Conservation (phyloP, 2,888 invertebrate species). For the Priocnemis perturbator region DNA sequence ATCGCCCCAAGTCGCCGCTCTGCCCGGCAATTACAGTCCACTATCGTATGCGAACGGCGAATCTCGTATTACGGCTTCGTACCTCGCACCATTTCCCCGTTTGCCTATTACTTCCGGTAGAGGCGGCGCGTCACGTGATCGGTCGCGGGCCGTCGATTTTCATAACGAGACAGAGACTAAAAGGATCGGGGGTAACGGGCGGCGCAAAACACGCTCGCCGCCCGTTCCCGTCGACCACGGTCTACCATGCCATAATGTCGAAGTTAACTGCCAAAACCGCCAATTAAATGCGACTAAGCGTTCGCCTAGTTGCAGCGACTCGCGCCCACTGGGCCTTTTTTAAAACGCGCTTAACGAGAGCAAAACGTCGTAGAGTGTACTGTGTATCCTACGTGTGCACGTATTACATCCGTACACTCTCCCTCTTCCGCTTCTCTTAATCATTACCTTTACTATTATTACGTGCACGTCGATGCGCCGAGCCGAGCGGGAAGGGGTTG, state of each 20-base stretch:
- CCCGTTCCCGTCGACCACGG: not conserved
- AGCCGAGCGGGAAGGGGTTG: no score
- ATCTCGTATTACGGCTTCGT: not conserved
- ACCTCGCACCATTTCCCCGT: no score
- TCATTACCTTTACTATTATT: no score
- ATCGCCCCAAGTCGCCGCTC: not conserved
- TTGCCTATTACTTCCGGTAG: no score
- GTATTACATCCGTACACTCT: not conserved
- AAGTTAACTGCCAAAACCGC: constrained; percentile 63
- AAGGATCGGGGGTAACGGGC: no score
- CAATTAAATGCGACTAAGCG: constrained; percentile 39
- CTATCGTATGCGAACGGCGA: not conserved
- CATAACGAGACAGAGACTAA: no score
- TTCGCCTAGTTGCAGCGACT: constrained; percentile 18
- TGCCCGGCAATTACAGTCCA: not conserved
- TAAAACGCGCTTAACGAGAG: not conserved
- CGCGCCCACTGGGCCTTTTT: constrained; percentile 3
- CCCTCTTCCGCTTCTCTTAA: no score
- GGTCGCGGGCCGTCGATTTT: no score
- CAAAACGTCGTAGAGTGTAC: not conserved
- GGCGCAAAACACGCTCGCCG: no score
- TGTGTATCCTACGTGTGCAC: not conserved
- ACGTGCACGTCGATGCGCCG: no score
- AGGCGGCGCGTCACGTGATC: no score
- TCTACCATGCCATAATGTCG: constrained; percentile 44